These are phyloP conservation scores for Toxotes jaculatrix DNA, from an alignment of 2,113 vertebrate species.

Conservation along the genomic window DNA sequence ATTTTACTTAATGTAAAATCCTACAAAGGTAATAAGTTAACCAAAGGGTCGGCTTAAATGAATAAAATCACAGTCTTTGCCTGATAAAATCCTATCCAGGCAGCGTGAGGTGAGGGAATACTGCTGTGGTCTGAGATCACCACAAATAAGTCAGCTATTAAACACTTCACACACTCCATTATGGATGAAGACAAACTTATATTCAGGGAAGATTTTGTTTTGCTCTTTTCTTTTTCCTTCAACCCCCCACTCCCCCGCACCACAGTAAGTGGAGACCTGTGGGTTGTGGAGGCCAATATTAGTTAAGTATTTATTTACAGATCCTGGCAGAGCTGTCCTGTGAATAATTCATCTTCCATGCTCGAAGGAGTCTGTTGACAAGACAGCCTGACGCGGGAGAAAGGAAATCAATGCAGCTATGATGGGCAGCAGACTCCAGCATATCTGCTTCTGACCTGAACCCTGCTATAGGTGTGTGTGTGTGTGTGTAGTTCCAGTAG, in stretches of 20 bases:
- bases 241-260: not conserved
- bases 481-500: slow-evolving; percentile 66
- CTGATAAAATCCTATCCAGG: not conserved
- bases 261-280: slow-evolving; percentile 65
- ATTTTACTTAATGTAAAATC: not conserved
- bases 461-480: slow-evolving; percentile 26
- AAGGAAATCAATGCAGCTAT: slow-evolving; percentile 79
- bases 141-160: slow-evolving; percentile 33
- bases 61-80: not conserved
- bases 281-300: slow-evolving; percentile 75
- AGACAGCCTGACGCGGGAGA: slow-evolving; percentile 75
- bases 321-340: slow-evolving; percentile 67
- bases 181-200: slow-evolving; percentile 12
- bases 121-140: slow-evolving; percentile 14
- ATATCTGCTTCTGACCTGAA: slow-evolving; percentile 64
- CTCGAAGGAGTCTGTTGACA: slow-evolving; percentile 78
- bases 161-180: slow-evolving; percentile 31
- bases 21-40: too few species aligned
- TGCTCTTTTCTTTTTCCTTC: slow-evolving; percentile 1
- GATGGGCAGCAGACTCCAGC: slow-evolving; percentile 76
- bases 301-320: slow-evolving; percentile 84
- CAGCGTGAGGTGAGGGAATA: slow-evolving; percentile 7
- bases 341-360: slow-evolving; percentile 81
- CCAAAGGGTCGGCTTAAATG: not conserved
- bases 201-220: slow-evolving; percentile 30